Evolutionary conservation across 1,140 invertebrate genomes (phyloP), one percentile per base, ranked within the genome.

Genomic region (Drosophila nikananu): DNA sequence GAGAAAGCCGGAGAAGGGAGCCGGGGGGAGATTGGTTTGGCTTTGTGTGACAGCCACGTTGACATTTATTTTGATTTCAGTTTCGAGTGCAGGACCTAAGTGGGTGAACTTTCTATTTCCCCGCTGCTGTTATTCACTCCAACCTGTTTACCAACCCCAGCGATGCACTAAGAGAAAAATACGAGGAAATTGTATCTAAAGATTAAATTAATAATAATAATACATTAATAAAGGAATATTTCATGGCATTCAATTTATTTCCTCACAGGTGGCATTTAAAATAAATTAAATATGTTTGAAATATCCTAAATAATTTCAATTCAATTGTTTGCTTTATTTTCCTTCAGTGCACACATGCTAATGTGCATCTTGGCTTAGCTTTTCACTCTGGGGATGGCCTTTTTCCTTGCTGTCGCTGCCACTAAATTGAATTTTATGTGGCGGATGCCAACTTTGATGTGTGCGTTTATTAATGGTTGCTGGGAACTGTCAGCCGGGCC

Each of bases 61-160:
- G 86, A 89, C 86, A 89, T 89, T 89, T 86, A 89, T 89, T 89
- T 89, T 89, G 86, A 89, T 89, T 89, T 80, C 86, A 90, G 81
- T 75, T 79, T 89, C 78, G 81, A 90, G 86, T 89, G 83, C 83
- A 86, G 39, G 46, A 52, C 73, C 62, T 67, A 83, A 87, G 83
- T 86, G 83, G 70, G 76, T 83, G 64, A 77, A 77, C 76, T 71
- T 79, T 67, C 61, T 65, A 61, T 80, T 39, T 19, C 52, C 55
- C 37, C 63, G 35, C 64, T 15, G 27, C 49, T 62, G 71, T 49
- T 72, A 70, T 72, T 65, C 68, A 70, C 68, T 67, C 66, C 52
- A 68, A 55, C 67, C 65, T 71, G 67, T 46, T 39, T n/a, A 42
- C n/a, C 21, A 54, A 27, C 42, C 46, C 30, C 49, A 27, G 27